Evolutionary conservation across 1,140 invertebrate genomes (phyloP).

Genomic region (Temnothorax longispinosus): DNA sequence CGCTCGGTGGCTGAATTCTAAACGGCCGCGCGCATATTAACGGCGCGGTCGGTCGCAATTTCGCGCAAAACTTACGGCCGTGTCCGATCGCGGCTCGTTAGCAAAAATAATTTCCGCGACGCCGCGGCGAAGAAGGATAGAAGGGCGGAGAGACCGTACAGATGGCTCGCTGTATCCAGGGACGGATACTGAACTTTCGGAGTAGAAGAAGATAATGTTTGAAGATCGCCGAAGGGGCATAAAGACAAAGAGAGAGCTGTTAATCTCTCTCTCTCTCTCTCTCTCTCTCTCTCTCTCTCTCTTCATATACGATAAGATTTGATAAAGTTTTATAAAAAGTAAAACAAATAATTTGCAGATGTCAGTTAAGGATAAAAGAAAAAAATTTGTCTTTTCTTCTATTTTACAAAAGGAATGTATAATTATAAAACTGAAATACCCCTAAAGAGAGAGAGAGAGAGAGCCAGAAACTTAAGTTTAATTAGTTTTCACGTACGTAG

Average conservation of each 20-base stretch:
- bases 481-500: neutral
- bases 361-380: neutral
- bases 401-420: neutral
- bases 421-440: neutral
- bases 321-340: neutral
- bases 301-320: neutral
- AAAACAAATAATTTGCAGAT: neutral
- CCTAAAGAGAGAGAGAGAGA: too few relatives aligned
- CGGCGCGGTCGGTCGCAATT: constrained; percentile 69
- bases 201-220: neutral
- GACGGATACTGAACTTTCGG: neutral
- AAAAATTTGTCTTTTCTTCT: neutral
- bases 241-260: neutral
- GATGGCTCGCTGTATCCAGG: constrained; percentile 42
- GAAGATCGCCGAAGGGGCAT: neutral
- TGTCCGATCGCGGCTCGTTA: constrained; percentile 72
- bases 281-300: too few relatives aligned
- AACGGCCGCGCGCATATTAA: constrained; percentile 70
- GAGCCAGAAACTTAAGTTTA: neutral
- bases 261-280: neutral
- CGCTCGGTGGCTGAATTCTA: constrained; percentile 66
- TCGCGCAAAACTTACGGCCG: constrained; percentile 71
- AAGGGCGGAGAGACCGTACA: neutral
- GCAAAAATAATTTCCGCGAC: constrained; percentile 73
- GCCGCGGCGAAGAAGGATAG: neutral